These are phyloP conservation scores for Dreissena polymorpha DNA, from an alignment of 1,140 invertebrate genomes.

Conservation along the genomic window DNA sequence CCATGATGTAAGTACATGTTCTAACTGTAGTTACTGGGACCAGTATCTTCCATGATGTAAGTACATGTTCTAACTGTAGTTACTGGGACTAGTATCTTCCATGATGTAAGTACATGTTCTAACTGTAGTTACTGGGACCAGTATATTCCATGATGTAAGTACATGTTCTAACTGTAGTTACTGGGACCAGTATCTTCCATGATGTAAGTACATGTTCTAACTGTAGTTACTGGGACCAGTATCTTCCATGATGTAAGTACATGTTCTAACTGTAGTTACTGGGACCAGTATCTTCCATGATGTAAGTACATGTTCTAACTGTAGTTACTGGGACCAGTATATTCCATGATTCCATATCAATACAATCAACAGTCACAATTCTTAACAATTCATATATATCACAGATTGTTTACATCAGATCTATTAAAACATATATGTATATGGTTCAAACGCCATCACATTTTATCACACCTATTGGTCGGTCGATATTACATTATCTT, in stretches of 20 bases:
- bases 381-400: too few relatives aligned
- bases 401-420: too few relatives aligned
- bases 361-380: too few relatives aligned
- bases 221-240: constrained; percentile 89
- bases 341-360: constrained; percentile 92
- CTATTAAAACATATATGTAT: too few relatives aligned
- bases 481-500: too few relatives aligned
- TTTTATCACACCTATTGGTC: too few relatives aligned
- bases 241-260: constrained; percentile 89
- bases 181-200: constrained; percentile 90
- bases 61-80: constrained; percentile 88
- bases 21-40: constrained; percentile 90
- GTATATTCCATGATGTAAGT: constrained; percentile 89
- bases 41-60: constrained; percentile 90
- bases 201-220: constrained; percentile 88
- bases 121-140: constrained; percentile 89
- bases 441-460: too few relatives aligned
- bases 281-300: constrained; percentile 91
- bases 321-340: constrained; percentile 90
- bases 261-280: constrained; percentile 90
- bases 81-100: constrained; percentile 90
- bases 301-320: constrained; percentile 87
- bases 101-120: constrained; percentile 89
- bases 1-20: constrained; percentile 88
- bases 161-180: constrained; percentile 89